Conservation (phyloP, 2,888 invertebrate species). For the Actias luna region DNA sequence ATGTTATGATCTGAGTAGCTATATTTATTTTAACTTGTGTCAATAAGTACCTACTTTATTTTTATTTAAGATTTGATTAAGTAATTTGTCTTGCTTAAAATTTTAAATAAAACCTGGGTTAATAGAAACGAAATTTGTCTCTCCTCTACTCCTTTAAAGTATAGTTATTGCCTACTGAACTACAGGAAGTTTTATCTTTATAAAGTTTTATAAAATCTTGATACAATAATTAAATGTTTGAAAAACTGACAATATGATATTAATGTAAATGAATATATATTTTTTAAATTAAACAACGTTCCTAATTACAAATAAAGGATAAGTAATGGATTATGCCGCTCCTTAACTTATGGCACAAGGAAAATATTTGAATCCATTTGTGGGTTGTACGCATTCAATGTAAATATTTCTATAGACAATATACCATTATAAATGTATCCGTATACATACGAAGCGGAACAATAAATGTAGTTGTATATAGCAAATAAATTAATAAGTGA, state of each 20-base stretch:
- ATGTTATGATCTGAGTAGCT: background rate
- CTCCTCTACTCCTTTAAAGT: background rate
- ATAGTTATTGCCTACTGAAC: too few relatives aligned
- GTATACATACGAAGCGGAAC: background rate
- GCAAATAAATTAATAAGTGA: background rate
- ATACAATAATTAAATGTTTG: too few relatives aligned
- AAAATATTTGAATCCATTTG: background rate
- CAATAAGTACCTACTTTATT: background rate
- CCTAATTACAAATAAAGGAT: background rate
- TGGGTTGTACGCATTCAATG: constrained; percentile 1
- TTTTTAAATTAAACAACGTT: background rate
- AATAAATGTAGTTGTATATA: background rate
- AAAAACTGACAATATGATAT: too few relatives aligned
- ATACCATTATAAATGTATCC: constrained; percentile 8
- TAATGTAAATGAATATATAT: too few relatives aligned
- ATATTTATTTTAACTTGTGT: background rate
- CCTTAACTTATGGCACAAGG: constrained; percentile 2
- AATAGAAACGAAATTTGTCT: background rate
- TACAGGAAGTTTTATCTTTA: background rate
- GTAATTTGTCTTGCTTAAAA: background rate
- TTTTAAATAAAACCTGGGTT: background rate
- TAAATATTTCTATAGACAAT: constrained; percentile 4
- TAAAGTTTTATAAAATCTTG: too few relatives aligned
- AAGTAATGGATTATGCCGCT: background rate
- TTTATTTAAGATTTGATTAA: background rate